Evolutionary conservation across 2,113 vertebrate species (phyloP).

Genomic region (Cebidichthys violaceus): DNA sequence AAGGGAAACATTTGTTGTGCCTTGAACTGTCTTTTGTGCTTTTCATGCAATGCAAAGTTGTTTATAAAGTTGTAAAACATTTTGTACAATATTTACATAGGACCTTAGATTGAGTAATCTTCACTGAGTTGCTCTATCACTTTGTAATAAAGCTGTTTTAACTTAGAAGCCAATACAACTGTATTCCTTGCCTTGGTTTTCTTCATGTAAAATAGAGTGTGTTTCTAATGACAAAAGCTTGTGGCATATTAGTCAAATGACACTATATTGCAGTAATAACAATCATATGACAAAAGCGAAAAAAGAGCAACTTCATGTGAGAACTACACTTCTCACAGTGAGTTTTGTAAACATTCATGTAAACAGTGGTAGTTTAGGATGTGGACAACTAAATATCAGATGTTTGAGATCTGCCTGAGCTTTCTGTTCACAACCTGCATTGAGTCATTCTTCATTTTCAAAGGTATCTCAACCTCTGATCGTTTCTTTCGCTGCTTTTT

Average conservation of each 20-base stretch:
- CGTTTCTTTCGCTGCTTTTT: constrained; percentile 87
- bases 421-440: constrained; percentile 88
- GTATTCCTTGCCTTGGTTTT: constrained; percentile 23
- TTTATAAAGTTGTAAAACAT: constrained; percentile 79
- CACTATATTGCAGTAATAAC: constrained; percentile 22
- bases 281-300: constrained; percentile 26
- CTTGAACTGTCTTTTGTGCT: constrained; percentile 35
- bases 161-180: background rate
- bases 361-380: constrained; percentile 69
- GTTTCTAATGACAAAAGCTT: background rate
- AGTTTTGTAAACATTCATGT: constrained; percentile 78
- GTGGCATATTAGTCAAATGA: background rate
- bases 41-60: constrained; percentile 58
- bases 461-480: constrained; percentile 91
- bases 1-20: constrained; percentile 24
- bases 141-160: constrained; percentile 36
- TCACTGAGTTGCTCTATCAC: constrained; percentile 34
- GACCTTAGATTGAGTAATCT: constrained; percentile 9
- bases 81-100: constrained; percentile 79
- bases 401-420: constrained; percentile 92
- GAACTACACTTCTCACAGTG: constrained; percentile 60
- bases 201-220: background rate
- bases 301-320: constrained; percentile 53
- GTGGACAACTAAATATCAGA: constrained; percentile 81
- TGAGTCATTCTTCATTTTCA: constrained; percentile 90